Evolutionary conservation across 2,797 vertebrate species (phyloP).

Genomic region (Notolepis coatsorum): DNA sequence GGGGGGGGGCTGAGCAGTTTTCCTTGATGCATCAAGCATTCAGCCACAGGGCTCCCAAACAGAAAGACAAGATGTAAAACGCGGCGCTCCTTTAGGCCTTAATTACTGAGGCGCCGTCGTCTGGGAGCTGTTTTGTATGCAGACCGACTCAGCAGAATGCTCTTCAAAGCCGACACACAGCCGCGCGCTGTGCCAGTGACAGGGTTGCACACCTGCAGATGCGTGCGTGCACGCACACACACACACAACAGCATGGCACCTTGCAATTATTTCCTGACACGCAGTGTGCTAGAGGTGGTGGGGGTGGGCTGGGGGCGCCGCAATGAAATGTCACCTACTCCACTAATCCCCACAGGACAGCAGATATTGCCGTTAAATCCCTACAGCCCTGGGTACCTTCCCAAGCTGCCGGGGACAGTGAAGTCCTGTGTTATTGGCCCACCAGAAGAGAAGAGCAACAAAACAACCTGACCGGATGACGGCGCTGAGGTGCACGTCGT

Average conservation of each 20-base stretch:
- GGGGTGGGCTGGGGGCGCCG: no score
- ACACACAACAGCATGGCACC: neutral
- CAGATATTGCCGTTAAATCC: constrained; percentile 34
- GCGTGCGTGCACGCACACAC: constrained; percentile 8
- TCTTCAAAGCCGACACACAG: constrained; percentile 69
- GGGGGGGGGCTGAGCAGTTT: constrained; percentile 46
- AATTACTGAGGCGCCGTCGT: constrained; percentile 71
- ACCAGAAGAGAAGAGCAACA: no score
- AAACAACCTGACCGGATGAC: no score
- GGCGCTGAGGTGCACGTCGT: no score
- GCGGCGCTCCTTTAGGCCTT: constrained; percentile 68
- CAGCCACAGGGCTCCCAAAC: constrained; percentile 38
- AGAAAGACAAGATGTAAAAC: constrained; percentile 63
- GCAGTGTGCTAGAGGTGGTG: constrained; percentile 20
- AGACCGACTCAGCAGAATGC: constrained; percentile 67
- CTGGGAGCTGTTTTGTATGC: constrained; percentile 69
- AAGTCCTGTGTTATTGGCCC: neutral
- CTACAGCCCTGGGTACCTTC: neutral
- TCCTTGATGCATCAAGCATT: constrained; percentile 60
- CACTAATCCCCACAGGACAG: constrained; percentile 39
- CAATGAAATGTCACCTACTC: constrained; percentile 22
- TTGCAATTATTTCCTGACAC: constrained; percentile 11
- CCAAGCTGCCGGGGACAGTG: neutral
- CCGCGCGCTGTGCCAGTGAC: constrained; percentile 57
- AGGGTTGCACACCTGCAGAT: constrained; percentile 54